These are phyloP conservation scores for Thymelicus lineola DNA, from an alignment of 2,888 invertebrate species.

Conservation along the genomic window DNA sequence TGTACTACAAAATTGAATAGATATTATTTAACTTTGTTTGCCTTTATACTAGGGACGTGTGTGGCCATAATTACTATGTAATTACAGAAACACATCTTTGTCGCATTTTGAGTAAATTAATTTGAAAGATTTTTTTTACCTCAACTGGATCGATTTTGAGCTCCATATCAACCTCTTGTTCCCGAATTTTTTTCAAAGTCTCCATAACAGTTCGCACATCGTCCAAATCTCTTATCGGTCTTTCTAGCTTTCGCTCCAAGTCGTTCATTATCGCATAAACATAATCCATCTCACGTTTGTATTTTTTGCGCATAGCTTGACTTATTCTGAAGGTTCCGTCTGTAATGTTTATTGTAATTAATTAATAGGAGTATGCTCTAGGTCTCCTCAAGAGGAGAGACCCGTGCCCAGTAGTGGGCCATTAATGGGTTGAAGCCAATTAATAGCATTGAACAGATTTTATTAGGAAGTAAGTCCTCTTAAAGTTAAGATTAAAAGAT, in stretches of 20 bases:
- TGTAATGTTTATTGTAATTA: no score
- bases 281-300: constrained; percentile 96
- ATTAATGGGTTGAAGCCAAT: neutral
- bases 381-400: no score
- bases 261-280: constrained; percentile 97
- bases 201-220: constrained; percentile 98
- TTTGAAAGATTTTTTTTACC: constrained; percentile 67
- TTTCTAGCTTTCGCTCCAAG: constrained; percentile 94
- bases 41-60: no score
- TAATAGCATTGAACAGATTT: no score
- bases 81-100: no score
- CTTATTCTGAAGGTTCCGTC: constrained; percentile 92
- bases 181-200: constrained; percentile 95
- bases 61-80: no score
- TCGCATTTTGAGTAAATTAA: no score
- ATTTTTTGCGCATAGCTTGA: constrained; percentile 94
- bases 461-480: no score
- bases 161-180: constrained; percentile 98
- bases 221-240: constrained; percentile 96
- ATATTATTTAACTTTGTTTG: no score
- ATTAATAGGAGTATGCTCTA: no score
- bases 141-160: constrained; percentile 97
- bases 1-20: no score
- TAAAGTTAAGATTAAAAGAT: neutral
- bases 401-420: no score